Conservation (phyloP, 2,113 vertebrate genomes). For the Pogona vitticeps region DNA sequence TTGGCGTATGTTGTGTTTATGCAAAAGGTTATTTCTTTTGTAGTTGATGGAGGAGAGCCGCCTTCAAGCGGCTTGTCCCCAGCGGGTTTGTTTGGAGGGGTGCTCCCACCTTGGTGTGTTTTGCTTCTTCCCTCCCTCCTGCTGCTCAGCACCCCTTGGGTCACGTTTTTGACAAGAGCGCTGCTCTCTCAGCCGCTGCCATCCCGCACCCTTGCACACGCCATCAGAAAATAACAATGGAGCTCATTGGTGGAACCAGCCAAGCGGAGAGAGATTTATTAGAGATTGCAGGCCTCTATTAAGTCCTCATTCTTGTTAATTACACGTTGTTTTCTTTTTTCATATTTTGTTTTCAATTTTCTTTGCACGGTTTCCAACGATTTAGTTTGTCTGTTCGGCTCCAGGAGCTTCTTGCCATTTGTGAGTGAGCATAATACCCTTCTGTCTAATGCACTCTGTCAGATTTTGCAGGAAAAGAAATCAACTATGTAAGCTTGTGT, state of each 20-base stretch:
- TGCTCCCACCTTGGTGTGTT: not conserved
- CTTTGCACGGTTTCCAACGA: not conserved
- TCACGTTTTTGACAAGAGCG: constrained; percentile 47
- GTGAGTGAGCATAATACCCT: accelerated
- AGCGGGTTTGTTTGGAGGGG: not conserved
- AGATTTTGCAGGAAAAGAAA: constrained; percentile 52
- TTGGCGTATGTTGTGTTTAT: not conserved
- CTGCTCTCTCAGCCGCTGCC: constrained; percentile 42
- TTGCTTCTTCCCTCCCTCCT: constrained; percentile 20
- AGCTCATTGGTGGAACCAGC: constrained; percentile 47
- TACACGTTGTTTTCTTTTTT: constrained; percentile 54
- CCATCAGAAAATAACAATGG: constrained; percentile 64
- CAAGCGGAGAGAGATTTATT: constrained; percentile 60
- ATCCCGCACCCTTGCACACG: constrained; percentile 35
- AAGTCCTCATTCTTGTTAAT: constrained; percentile 65
- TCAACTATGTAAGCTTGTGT: not conserved
- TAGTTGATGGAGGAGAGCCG: not conserved
- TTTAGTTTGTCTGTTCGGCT: not conserved
- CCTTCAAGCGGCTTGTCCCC: constrained; percentile 44
- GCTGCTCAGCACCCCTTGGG: constrained; percentile 38
- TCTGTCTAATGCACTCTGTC: not conserved
- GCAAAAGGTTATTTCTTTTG: not conserved
- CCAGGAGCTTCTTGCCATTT: accelerated
- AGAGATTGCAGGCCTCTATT: constrained; percentile 50
- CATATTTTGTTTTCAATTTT: constrained; percentile 46